phyloP scores from a whole-genome alignment of 2,797 vertebrate species.

The Chaenodraco wilsoni region DNA sequence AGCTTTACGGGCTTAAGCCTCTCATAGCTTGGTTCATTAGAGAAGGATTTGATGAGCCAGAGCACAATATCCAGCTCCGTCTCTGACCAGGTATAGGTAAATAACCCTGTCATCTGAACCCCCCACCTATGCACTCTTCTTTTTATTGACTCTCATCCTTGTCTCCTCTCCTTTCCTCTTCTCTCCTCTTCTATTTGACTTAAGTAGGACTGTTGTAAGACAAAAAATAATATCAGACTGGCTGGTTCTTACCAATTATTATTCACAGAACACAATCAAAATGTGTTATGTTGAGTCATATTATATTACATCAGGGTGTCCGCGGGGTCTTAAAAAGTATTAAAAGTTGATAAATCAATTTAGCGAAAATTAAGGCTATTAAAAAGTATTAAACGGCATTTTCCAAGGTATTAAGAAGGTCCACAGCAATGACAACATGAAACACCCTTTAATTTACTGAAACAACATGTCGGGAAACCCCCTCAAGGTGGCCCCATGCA shows the following conservation, averaged over 20 bases:
- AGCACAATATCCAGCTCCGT: constrained; percentile 67
- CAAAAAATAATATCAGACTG: constrained; percentile 21
- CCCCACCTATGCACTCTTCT: constrained; percentile 32
- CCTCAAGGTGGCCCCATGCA: no score
- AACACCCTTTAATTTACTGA: no score
- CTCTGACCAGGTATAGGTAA: constrained; percentile 67
- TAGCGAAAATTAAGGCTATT: no score
- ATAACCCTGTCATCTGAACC: constrained; percentile 67
- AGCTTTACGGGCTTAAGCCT: constrained; percentile 69
- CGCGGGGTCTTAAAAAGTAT: no score
- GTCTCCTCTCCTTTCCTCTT: constrained; percentile 8
- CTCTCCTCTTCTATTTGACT: constrained; percentile 18
- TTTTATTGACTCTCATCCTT: constrained; percentile 46
- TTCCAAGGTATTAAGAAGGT: no score
- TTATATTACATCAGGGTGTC: no score
- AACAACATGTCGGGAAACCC: no score
- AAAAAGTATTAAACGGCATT: no score
- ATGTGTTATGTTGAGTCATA: constrained; percentile 21
- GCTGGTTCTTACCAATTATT: constrained; percentile 14
- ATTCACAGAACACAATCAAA: constrained; percentile 27
- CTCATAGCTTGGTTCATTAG: constrained; percentile 74
- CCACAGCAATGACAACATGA: no score
- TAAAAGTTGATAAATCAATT: no score
- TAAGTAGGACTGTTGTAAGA: constrained; percentile 27
- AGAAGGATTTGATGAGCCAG: constrained; percentile 76